These are phyloP conservation scores for Tetragnatha montana DNA, from an alignment of 2,888 invertebrate species.

Conservation along the genomic window DNA sequence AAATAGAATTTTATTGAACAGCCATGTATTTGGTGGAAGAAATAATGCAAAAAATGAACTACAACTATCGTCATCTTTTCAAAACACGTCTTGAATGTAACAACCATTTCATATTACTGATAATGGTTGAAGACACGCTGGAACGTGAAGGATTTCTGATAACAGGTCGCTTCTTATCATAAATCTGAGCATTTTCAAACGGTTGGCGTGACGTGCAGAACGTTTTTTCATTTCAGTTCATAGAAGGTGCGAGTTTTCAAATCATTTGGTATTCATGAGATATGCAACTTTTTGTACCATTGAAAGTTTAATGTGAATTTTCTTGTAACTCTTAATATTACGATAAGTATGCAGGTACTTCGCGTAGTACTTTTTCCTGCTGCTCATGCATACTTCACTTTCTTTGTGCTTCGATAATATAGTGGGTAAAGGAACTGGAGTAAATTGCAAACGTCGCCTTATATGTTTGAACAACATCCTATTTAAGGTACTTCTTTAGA, in stretches of 20 bases:
- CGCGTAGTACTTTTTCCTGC: background rate
- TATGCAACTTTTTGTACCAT: background rate
- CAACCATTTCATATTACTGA: background rate
- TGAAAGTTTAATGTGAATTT: background rate
- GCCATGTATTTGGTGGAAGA: too few relatives aligned
- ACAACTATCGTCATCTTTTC: background rate
- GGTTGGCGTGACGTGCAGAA: background rate
- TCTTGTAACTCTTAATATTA: background rate
- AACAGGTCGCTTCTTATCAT: background rate
- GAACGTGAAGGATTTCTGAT: background rate
- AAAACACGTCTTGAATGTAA: background rate
- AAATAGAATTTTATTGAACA: too few relatives aligned
- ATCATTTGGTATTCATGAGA: slow-evolving; percentile 6
- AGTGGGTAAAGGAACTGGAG: background rate
- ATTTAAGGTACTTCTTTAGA: too few relatives aligned
- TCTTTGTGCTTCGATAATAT: background rate
- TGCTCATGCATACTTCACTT: background rate
- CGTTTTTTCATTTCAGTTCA: background rate
- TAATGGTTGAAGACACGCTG: background rate
- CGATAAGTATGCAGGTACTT: background rate
- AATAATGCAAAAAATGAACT: too few relatives aligned
- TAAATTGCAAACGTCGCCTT: too few relatives aligned
- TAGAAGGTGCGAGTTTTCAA: background rate
- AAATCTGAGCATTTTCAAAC: background rate
- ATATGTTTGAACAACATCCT: too few relatives aligned